Conservation (phyloP, 2,113 vertebrate species). For the Gymnobelideus leadbeateri region DNA sequence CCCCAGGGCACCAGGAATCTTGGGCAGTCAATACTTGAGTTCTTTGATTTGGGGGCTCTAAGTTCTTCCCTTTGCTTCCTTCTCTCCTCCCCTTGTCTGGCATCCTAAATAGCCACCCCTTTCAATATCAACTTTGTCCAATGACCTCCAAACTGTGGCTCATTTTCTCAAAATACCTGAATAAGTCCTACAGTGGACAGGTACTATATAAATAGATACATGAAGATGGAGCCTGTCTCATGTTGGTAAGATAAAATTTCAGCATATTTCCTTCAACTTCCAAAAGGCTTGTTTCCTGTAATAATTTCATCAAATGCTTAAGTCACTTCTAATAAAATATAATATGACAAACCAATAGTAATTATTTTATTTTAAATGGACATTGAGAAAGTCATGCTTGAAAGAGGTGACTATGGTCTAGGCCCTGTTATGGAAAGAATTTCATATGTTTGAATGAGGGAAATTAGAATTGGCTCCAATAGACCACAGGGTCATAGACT, state of each 20-base stretch:
- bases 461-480: conserved; percentile 39
- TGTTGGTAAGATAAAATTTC: conserved; percentile 33
- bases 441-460: neutral
- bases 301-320: conserved; percentile 24
- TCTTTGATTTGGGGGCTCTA: conserved; percentile 41
- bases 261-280: conserved; percentile 27
- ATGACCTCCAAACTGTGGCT: conserved; percentile 71
- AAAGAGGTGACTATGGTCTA: conserved; percentile 40
- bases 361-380: conserved; percentile 18
- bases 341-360: neutral
- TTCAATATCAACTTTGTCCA: conserved; percentile 34
- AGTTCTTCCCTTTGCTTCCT: conserved; percentile 33
- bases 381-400: neutral
- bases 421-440: conserved; percentile 28
- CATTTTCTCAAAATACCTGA: conserved; percentile 66
- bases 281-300: conserved; percentile 21
- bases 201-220: conserved; percentile 61
- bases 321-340: conserved; percentile 1
- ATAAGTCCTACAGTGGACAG: conserved; percentile 53
- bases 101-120: conserved; percentile 42
- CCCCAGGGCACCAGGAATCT: conserved; percentile 3
- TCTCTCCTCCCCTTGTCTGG: conserved; percentile 55
- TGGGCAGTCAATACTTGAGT: conserved; percentile 59
- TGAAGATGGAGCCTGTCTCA: conserved; percentile 44
- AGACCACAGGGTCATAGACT: neutral